These are phyloP conservation scores for Orchesellides sinensis DNA, from an alignment of 2,888 invertebrate species.

Conservation along the genomic window DNA sequence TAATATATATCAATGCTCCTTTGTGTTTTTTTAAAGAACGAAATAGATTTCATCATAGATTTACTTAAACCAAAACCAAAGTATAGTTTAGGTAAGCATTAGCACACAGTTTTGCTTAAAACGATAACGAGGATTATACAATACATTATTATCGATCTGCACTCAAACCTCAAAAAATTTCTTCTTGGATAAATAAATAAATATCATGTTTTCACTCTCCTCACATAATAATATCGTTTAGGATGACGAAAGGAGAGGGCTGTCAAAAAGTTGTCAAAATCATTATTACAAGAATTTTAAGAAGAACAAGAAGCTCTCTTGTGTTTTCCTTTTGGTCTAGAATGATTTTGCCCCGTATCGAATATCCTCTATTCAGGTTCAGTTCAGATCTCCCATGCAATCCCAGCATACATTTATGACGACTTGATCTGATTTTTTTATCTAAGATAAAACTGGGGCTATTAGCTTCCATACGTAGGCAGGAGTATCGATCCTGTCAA, in stretches of 20 bases:
- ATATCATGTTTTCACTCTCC: background rate
- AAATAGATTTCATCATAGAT: too few relatives aligned
- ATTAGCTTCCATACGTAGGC: background rate
- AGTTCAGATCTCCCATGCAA: background rate
- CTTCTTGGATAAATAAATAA: slow-evolving; percentile 1
- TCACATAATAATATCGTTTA: background rate
- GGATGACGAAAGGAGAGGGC: too few relatives aligned
- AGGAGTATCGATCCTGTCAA: background rate
- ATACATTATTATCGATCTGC: too few relatives aligned
- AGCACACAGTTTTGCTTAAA: slow-evolving; percentile 1
- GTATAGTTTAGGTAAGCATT: too few relatives aligned
- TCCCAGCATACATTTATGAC: background rate
- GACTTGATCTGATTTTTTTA: slow-evolving; percentile 15
- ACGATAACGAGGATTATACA: slow-evolving; percentile 8
- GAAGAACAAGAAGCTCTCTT: slow-evolving; percentile 16
- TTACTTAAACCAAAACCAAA: too few relatives aligned
- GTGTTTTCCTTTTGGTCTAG: slow-evolving; percentile 8
- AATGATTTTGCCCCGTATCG: slow-evolving; percentile 13
- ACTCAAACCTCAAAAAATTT: too few relatives aligned
- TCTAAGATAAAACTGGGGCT: background rate
- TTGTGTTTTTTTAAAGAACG: too few relatives aligned
- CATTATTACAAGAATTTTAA: slow-evolving; percentile 34
- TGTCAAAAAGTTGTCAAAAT: slow-evolving; percentile 67
- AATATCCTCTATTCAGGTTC: slow-evolving; percentile 22
- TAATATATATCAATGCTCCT: too few relatives aligned